phyloP scores from a whole-genome alignment of 2,113 vertebrate genomes.

The Brachyhypopomus gauderio region DNA sequence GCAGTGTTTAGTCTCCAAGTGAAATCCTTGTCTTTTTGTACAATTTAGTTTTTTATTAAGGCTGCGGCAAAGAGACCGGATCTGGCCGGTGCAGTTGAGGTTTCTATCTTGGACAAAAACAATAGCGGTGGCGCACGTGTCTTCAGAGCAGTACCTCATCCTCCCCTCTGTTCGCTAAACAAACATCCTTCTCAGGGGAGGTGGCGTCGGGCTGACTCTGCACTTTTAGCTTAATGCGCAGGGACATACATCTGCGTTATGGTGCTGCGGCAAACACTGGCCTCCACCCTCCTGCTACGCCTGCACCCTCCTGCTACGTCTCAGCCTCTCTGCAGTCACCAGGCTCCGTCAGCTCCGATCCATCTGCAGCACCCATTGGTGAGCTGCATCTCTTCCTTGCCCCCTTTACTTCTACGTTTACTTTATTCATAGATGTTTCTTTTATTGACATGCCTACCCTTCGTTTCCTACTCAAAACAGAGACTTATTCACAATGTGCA shows the following conservation, averaged over 20 bases:
- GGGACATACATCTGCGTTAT: slow-evolving; percentile 24
- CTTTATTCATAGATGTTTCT: too few species aligned
- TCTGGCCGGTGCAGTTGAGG: slow-evolving; percentile 18
- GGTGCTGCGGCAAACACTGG: slow-evolving; percentile 1
- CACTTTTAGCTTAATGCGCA: slow-evolving; percentile 57
- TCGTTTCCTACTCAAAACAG: slow-evolving; percentile 3
- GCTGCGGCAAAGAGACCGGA: background rate
- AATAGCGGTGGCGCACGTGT: slow-evolving; percentile 47
- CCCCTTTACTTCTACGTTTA: too few species aligned
- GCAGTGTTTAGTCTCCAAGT: background rate
- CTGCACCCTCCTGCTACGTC: too few species aligned
- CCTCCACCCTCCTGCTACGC: slow-evolving; percentile 21
- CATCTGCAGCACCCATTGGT: slow-evolving; percentile 55
- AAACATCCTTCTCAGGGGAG: slow-evolving; percentile 72
- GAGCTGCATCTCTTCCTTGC: background rate
- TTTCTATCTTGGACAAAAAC: slow-evolving; percentile 41
- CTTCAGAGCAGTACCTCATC: slow-evolving; percentile 52
- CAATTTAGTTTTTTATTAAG: slow-evolving; percentile 17
- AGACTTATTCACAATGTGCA: background rate
- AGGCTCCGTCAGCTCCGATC: slow-evolving; percentile 50
- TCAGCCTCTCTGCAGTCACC: background rate
- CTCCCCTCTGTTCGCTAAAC: slow-evolving; percentile 57
- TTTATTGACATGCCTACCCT: background rate
- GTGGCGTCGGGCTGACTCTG: slow-evolving; percentile 64
- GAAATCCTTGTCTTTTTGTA: background rate